A percentile compares a stretch with the other conserved stretches of the same genome.
These are phyloP conservation scores for Eulacestoma nigropectus DNA, from an alignment of 2,113 vertebrate genomes.

Conservation along the genomic window DNA sequence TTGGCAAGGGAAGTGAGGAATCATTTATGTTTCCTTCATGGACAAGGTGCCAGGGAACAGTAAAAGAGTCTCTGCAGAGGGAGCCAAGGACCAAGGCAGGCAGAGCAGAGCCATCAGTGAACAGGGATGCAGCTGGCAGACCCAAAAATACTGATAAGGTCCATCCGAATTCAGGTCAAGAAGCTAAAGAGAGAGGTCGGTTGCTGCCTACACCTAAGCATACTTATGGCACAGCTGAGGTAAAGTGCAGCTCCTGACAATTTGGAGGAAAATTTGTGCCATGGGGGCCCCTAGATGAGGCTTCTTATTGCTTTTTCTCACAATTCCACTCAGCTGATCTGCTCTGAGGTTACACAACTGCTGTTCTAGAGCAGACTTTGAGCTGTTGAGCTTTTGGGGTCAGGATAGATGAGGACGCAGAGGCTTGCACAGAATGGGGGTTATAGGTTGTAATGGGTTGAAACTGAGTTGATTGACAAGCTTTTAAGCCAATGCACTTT, in stretches of 20 bases:
- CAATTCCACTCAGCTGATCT: not conserved
- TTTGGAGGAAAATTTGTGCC: not conserved
- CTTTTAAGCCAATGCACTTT: no score
- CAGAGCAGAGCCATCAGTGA: not conserved
- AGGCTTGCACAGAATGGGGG: not conserved
- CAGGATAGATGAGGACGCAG: not conserved
- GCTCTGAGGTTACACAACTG: not conserved
- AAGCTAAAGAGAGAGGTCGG: not conserved
- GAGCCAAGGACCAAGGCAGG: not conserved
- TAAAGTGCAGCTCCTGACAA: not conserved
- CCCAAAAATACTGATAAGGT: rapidly evolving
- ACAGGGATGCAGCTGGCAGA: not conserved
- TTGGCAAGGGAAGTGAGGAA: not conserved
- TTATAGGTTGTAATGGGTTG: no score
- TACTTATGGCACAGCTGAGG: rapidly evolving
- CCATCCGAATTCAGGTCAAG: not conserved
- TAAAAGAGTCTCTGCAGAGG: not conserved
- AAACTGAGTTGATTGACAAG: no score
- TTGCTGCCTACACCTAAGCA: not conserved
- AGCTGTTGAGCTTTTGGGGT: not conserved
- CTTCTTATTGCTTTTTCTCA: not conserved
- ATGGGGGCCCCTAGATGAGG: not conserved
- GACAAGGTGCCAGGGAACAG: not conserved
- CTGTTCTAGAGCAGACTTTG: not conserved
- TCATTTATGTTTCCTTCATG: not conserved